A percentile compares a stretch with the other conserved stretches of the same genome.
Conservation (phyloP, 1,140 invertebrate genomes). For the Ridgeia piscesae region DNA sequence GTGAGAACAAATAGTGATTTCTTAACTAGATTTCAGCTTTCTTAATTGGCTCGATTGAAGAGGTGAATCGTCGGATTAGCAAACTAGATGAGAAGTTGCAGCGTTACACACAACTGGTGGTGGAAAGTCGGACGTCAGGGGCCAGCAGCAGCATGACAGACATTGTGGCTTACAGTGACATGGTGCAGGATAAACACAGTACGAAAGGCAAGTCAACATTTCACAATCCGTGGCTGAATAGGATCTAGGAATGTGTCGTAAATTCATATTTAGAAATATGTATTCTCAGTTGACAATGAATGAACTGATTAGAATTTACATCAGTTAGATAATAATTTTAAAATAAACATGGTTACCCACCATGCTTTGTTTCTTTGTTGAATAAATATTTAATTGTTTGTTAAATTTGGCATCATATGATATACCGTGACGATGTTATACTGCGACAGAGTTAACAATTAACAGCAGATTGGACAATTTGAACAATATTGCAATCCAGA, state of each 20-base stretch:
- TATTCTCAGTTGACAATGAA: too few relatives aligned
- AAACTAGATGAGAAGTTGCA: constrained; percentile 49
- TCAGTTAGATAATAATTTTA: too few relatives aligned
- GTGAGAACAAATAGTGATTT: background rate
- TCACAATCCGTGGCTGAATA: background rate
- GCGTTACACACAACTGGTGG: constrained; percentile 46
- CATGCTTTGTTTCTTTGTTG: too few relatives aligned
- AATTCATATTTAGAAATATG: background rate
- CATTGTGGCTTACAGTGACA: constrained; percentile 35
- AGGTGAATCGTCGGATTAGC: constrained; percentile 50
- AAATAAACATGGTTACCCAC: too few relatives aligned
- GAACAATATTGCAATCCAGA: too few relatives aligned
- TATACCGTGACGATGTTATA: too few relatives aligned
- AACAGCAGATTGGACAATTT: too few relatives aligned
- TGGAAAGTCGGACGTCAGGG: constrained; percentile 46
- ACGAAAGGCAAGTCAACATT: constrained; percentile 38
- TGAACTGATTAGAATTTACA: too few relatives aligned
- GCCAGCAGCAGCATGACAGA: constrained; percentile 34
- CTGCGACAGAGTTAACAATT: too few relatives aligned
- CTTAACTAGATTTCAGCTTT: constrained; percentile 41
- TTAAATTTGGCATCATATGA: too few relatives aligned
- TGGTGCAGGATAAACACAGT: constrained; percentile 40
- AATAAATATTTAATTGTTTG: too few relatives aligned
- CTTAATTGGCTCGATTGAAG: constrained; percentile 54
- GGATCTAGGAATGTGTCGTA: background rate